These are phyloP conservation scores for Lucilia cuprina DNA, from an alignment of 1,140 invertebrate species.

Conservation along the genomic window DNA sequence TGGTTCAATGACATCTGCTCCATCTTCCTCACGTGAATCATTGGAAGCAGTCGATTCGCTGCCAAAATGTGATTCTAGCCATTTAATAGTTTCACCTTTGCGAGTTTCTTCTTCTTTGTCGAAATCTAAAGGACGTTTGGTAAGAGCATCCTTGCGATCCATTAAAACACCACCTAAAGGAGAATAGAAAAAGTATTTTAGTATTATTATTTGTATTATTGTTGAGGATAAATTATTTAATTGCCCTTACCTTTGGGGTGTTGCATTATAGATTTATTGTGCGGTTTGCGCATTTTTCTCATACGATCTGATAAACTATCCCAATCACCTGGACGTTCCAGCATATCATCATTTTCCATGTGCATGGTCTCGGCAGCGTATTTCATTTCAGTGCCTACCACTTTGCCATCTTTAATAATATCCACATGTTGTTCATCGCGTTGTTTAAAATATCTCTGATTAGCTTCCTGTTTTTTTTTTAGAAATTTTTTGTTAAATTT, in stretches of 20 bases:
- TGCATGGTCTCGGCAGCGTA: conserved; percentile 81
- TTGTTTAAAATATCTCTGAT: conserved; percentile 63
- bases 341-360: conserved; percentile 70
- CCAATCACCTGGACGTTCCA: conserved; percentile 73
- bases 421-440: conserved; percentile 78
- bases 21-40: conserved; percentile 67
- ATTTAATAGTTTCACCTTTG: conserved; percentile 87
- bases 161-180: conserved; percentile 63
- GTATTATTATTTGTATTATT: background rate
- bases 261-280: conserved; percentile 62
- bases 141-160: conserved; percentile 79
- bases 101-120: conserved; percentile 87
- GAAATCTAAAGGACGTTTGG: conserved; percentile 80
- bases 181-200: conserved; percentile 15
- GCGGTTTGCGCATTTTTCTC: conserved; percentile 70
- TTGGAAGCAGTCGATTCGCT: conserved; percentile 82
- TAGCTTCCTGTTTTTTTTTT: conserved; percentile 46
- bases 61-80: conserved; percentile 88
- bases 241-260: conserved; percentile 57
- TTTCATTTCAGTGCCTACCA: conserved; percentile 77
- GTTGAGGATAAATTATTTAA: background rate
- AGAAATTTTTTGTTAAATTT: no score
- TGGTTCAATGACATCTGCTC: conserved; percentile 67
- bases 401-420: conserved; percentile 76
- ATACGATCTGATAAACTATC: conserved; percentile 78